Conservation (phyloP, 2,797 vertebrate genomes). For the Sebastes melanostomus region DNA sequence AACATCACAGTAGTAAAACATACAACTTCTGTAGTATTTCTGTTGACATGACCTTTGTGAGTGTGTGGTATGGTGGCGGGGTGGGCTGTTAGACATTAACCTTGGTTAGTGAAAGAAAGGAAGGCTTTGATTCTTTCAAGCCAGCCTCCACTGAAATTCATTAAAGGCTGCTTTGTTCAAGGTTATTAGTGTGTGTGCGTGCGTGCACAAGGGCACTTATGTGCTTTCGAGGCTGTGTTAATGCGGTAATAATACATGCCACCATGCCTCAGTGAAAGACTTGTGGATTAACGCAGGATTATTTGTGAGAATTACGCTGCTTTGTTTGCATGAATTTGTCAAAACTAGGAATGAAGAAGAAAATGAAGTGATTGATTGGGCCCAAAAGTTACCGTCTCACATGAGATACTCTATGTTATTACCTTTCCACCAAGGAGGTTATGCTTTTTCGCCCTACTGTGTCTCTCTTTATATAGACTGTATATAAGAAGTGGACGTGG, state of each 20-base stretch:
- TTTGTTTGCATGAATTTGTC: not conserved
- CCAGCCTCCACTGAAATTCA: constrained; percentile 51
- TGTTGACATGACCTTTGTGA: constrained; percentile 35
- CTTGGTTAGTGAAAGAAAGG: constrained; percentile 52
- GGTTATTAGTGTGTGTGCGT: constrained; percentile 50
- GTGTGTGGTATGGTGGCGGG: not conserved
- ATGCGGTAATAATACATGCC: constrained; percentile 30
- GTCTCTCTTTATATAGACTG: not conserved
- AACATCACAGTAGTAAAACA: not conserved
- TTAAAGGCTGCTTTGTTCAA: constrained; percentile 73
- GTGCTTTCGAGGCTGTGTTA: constrained; percentile 15
- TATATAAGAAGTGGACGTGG: too few species aligned
- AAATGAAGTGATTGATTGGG: not conserved
- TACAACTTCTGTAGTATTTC: not conserved
- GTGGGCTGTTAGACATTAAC: constrained; percentile 60
- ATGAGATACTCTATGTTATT: not conserved
- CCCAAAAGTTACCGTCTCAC: not conserved
- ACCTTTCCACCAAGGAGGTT: not conserved
- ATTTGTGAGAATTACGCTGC: constrained; percentile 8
- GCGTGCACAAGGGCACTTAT: not conserved
- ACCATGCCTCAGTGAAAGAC: constrained; percentile 9
- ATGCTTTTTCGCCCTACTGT: not conserved
- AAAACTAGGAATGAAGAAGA: not conserved
- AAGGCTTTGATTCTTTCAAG: constrained; percentile 57
- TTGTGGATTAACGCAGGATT: constrained; percentile 13